These are phyloP conservation scores for Scolopax mira DNA, from an alignment of 2,113 vertebrate genomes.

Conservation along the genomic window DNA sequence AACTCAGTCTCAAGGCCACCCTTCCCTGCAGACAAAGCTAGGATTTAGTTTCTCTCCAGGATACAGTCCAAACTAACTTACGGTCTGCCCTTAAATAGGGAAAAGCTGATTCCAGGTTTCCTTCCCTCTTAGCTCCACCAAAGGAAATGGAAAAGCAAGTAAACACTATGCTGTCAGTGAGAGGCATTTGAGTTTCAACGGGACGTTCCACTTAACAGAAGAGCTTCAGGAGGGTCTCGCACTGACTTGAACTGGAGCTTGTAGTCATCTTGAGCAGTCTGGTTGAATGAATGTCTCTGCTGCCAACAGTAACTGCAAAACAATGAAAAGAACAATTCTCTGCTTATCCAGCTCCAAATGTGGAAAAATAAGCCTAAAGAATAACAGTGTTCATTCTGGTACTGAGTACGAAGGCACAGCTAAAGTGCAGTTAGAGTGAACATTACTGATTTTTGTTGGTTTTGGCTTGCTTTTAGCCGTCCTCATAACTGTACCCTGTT, in stretches of 20 bases:
- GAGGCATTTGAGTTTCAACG: neutral
- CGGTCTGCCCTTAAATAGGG: neutral
- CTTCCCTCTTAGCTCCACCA: neutral
- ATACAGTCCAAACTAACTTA: neutral
- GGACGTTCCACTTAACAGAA: conserved; percentile 22
- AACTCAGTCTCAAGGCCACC: neutral
- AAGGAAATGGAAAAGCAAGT: conserved; percentile 15
- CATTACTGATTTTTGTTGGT: conserved; percentile 16
- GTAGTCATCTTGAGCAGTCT: neutral
- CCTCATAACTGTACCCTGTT: neutral
- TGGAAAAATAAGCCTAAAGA: conserved; percentile 31
- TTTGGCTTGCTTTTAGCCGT: conserved; percentile 42
- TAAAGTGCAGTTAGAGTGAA: conserved; percentile 47
- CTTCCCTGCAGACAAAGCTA: neutral
- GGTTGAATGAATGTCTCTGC: neutral
- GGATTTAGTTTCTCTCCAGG: neutral
- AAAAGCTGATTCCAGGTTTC: conserved; percentile 4
- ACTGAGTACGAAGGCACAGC: neutral
- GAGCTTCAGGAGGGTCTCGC: conserved; percentile 39
- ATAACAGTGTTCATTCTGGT: conserved; percentile 7
- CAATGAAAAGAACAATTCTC: conserved; percentile 24
- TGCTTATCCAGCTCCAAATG: neutral
- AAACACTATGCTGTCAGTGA: neutral
- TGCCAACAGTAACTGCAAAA: neutral
- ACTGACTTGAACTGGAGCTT: neutral